Evolutionary conservation across 2,113 vertebrate species (phyloP), one percentile per base, ranked within the genome.

Genomic region (Saccopteryx bilineata): DNA sequence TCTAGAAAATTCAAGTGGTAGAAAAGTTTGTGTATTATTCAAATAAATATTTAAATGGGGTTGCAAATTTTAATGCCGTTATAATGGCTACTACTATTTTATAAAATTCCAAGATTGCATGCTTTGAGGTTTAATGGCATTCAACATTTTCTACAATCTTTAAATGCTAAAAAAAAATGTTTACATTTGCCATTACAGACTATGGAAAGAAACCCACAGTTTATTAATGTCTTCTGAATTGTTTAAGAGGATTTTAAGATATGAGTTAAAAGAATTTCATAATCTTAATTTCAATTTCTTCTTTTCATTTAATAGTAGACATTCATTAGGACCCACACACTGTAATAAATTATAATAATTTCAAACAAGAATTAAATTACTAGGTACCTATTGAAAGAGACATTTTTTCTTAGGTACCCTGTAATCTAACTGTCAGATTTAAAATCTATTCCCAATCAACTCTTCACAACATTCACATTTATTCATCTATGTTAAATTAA

Each of bases 301-400:
- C 99, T 99, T 99, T 99, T 98, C 99, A 99, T 99, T 99, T 99
- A 99, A 99, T 99, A 99, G 99, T 99, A 98, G 98, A 99, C 99
- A 99, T 99, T 99, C 99, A 99, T 99, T 99, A 99, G 98, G 98
- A 99, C 99, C 99, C 98, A 99, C 99, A 99, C 98, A 99, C 99
- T 99, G 98, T 99, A 99, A 99, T 99, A 99, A 99, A 99, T 99
- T 99, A 99, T 99, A 99, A 99, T 99, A 99, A 99, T 99, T 99
- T 99, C 98, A 99, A 98, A 99, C 99, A 99, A 99, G 99, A 99
- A 99, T 99, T 98, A 99, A 99, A 99, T 99, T 99, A 99, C 99
- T 99, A 99, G 99, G 99, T 99, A 99, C 99, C 99, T 99, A 98
- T 98, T 98, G 98, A 98, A 98, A 98, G 99, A 99, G 98, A 98